Percentiles rank a stretch among this genome's conserved stretches.
Evolutionary conservation across 2,888 invertebrate genomes (phyloP).

Genomic region (Lobophora halterata): DNA sequence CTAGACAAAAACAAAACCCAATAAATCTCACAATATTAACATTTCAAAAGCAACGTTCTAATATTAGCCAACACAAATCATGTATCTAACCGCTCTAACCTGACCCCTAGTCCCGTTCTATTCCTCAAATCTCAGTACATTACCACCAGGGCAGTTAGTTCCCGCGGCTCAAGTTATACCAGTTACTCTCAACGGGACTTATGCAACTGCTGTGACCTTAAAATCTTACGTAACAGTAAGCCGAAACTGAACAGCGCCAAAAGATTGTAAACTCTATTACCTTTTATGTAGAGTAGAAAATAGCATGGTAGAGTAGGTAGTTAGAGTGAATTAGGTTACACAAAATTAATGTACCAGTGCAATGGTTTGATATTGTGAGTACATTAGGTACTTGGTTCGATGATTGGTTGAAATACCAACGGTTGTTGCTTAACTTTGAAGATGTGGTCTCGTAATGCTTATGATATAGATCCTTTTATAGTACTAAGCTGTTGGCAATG

Average conservation of each 20-base stretch:
- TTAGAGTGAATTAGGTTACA: slow-evolving; percentile 57
- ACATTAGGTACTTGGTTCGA: slow-evolving; percentile 19
- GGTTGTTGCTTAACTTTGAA: slow-evolving; percentile 10
- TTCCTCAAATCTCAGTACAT: slow-evolving; percentile 20
- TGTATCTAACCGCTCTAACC: slow-evolving; percentile 30
- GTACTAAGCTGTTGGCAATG: no score
- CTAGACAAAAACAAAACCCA: slow-evolving; percentile 31
- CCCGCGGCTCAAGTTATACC: slow-evolving; percentile 44
- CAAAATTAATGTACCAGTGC: slow-evolving; percentile 47
- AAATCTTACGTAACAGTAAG: slow-evolving; percentile 67
- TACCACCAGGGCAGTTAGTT: slow-evolving; percentile 34
- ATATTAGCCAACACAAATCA: slow-evolving; percentile 60
- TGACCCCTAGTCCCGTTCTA: slow-evolving; percentile 37
- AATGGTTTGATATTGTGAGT: slow-evolving; percentile 29
- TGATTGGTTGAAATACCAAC: slow-evolving; percentile 23
- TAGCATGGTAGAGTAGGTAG: slow-evolving; percentile 19
- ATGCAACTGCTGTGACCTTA: slow-evolving; percentile 72
- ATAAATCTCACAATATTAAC: slow-evolving; percentile 39
- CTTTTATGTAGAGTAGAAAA: slow-evolving; percentile 15
- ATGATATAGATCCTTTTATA: background rate
- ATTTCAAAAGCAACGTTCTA: slow-evolving; percentile 63
- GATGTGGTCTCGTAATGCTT: slow-evolving; percentile 1
- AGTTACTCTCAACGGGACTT: slow-evolving; percentile 52
- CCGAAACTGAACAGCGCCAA: slow-evolving; percentile 42
- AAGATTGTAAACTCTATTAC: slow-evolving; percentile 31